Base-by-base conservation (phyloP, 1,140 invertebrate species). In the Chrysopa pallens region DNA sequence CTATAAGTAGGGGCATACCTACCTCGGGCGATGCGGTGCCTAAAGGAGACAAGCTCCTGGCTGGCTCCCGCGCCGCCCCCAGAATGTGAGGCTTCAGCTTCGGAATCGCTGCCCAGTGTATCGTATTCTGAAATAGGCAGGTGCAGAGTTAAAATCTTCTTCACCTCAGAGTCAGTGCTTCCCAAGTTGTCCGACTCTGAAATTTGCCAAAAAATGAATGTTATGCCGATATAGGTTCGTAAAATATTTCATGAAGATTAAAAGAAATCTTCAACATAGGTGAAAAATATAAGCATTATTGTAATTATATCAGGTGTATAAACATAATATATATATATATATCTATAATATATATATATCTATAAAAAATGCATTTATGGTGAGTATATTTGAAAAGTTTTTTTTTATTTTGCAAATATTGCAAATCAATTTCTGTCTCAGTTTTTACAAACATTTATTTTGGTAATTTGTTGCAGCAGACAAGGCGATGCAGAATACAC, bases 51-150 rank as follows among this genome's bases (percentile, higher is more conserved):
- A 28, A 72, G 56, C 51, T 70, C 69, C 51, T 65, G 72, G 51
- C 55, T 70, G 39, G 66, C 53, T 50, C 63, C 49, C 52, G 60
- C 46, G 51, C 46, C 67, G 48, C 28, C 60, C 48, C 45, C 67
- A 54, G 42, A 65, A 62, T 48, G 63, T 63, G 50, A 64, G 23
- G 36, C 66, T 60, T 78, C 76, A 53, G 74, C 78, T 59, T 80
- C 78, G 38, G 78, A 80, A 60, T 81, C 78, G 53, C 74, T 75
- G 43, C 74, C 78, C 47, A 79, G 71, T 45, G 79, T 80, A 61
- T 84, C 80, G 68, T 84, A 84, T 66, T 84, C 80, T 74, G 80
- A 82, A 78, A 83, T 84, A 67, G 80, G 80, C 70, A 84, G 78
- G 73, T 84, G 80, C 62, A 84, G 76, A 55, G 79, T 82, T 75